Conservation (phyloP, 2,888 invertebrate genomes). For the Spilosoma lubricipeda region DNA sequence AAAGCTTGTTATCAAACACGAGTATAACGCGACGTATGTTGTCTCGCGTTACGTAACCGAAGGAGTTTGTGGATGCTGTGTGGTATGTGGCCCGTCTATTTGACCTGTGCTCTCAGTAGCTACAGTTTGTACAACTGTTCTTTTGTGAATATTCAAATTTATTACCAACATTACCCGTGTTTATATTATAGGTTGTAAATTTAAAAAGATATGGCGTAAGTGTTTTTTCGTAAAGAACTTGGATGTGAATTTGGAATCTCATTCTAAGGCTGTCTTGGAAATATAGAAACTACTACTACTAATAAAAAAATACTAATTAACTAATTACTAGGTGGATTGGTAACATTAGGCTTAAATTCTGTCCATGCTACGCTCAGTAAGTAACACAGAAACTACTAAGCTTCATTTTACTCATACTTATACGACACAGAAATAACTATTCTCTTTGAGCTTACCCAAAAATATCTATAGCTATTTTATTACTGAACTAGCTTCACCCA, state of each 20-base stretch:
- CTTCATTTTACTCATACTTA: not conserved
- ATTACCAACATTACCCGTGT: constrained; percentile 4
- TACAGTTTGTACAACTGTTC: constrained; percentile 52
- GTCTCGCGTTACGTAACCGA: constrained; percentile 18
- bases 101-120: constrained; percentile 28
- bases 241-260: not conserved
- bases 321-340: too few species aligned
- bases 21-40: constrained; percentile 23
- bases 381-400: not conserved
- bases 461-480: too few species aligned
- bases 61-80: constrained; percentile 14
- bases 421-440: not conserved
- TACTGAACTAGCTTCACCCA: too few species aligned
- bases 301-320: too few species aligned
- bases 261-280: not conserved
- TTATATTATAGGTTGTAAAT: not conserved
- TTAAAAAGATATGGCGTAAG: not conserved
- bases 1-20: constrained; percentile 44
- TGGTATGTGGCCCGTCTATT: constrained; percentile 42
- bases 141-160: constrained; percentile 44
- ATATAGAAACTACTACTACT: not conserved
- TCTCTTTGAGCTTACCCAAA: too few species aligned
- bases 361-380: not conserved
- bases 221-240: not conserved
- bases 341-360: too few species aligned